These are phyloP conservation scores for Hemithea aestivaria DNA, from an alignment of 2,888 invertebrate genomes.

Conservation along the genomic window DNA sequence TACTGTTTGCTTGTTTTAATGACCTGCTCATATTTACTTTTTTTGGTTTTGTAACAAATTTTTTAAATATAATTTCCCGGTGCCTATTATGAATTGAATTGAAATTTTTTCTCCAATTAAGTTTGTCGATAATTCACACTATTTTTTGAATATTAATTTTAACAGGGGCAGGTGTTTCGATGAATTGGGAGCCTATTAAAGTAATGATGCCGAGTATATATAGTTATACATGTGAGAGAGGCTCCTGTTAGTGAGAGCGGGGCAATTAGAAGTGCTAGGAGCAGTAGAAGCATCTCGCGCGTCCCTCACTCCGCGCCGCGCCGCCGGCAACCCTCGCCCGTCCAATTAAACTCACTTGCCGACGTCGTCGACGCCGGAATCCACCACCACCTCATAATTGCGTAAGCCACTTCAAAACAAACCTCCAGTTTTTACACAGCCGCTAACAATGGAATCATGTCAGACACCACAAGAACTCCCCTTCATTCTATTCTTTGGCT, in stretches of 20 bases:
- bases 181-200: slow-evolving; percentile 47
- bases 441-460: slow-evolving; percentile 73
- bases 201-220: slow-evolving; percentile 57
- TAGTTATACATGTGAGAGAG: slow-evolving; percentile 47
- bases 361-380: slow-evolving; percentile 35
- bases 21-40: too few relatives aligned
- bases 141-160: too few relatives aligned
- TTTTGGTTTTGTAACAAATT: too few relatives aligned
- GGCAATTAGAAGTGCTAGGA: slow-evolving; percentile 73
- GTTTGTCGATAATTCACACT: too few relatives aligned
- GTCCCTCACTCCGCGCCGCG: slow-evolving; percentile 32
- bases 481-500: slow-evolving; percentile 53
- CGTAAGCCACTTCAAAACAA: slow-evolving; percentile 73
- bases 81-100: too few relatives aligned
- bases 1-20: too few relatives aligned
- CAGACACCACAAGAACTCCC: slow-evolving; percentile 69
- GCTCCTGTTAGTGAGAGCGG: slow-evolving; percentile 62
- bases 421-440: slow-evolving; percentile 62
- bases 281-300: slow-evolving; percentile 32
- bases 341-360: slow-evolving; percentile 69
- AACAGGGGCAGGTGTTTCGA: slow-evolving; percentile 46
- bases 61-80: too few relatives aligned
- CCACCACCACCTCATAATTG: slow-evolving; percentile 62
- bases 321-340: slow-evolving; percentile 44
- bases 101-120: too few relatives aligned